phyloP scores from a whole-genome alignment of 2,888 invertebrate species.

The Brachyptera putata region DNA sequence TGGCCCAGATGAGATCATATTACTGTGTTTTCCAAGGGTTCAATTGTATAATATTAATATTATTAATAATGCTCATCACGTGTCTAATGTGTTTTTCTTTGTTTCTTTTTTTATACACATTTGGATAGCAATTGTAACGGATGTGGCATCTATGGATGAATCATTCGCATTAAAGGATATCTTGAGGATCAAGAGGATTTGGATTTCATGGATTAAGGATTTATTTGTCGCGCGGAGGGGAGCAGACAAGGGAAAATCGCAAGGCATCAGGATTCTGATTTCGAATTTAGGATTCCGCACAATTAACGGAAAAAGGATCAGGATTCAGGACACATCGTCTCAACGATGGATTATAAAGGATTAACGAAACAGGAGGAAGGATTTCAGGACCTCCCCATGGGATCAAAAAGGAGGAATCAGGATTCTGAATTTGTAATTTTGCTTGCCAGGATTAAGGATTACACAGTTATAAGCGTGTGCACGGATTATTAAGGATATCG shows the following conservation, averaged over 20 bases:
- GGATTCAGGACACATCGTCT: not conserved
- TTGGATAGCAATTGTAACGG: conserved; percentile 32
- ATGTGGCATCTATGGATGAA: conserved; percentile 30
- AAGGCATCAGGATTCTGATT: conserved; percentile 19
- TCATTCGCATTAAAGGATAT: conserved; percentile 28
- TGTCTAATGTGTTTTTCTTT: conserved; percentile 30
- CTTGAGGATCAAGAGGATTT: conserved; percentile 12
- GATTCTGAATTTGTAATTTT: conserved; percentile 8
- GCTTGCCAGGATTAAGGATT: conserved; percentile 9
- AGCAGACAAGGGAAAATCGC: conserved; percentile 1
- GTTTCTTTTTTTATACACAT: conserved; percentile 30
- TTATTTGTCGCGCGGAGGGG: not conserved
- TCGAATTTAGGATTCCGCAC: conserved; percentile 10
- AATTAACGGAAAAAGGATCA: conserved; percentile 19
- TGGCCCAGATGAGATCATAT: too few relatives aligned
- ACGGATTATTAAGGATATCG: not conserved
- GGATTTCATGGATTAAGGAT: conserved; percentile 16
- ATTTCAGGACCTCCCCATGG: conserved; percentile 24
- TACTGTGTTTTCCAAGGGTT: too few relatives aligned
- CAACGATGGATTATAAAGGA: conserved; percentile 6
- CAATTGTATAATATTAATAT: not conserved
- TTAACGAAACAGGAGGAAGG: conserved; percentile 8
- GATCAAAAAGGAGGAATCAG: conserved; percentile 25
- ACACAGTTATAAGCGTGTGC: not conserved
- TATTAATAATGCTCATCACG: not conserved